phyloP scores from a whole-genome alignment of 2,797 vertebrate species.

The Eulemur coronatus region DNA sequence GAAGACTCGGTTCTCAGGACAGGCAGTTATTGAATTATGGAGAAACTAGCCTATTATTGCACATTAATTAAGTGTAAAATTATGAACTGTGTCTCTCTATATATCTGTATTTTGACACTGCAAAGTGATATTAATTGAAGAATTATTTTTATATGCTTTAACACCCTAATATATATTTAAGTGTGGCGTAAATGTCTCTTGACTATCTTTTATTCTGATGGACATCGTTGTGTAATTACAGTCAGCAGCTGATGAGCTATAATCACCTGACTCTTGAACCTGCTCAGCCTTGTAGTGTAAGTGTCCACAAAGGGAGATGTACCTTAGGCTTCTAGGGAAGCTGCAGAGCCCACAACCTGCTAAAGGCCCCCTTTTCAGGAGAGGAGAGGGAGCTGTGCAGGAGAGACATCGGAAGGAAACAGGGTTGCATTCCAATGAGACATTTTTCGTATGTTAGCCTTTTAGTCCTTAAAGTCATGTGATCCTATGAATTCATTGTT shows the following conservation, averaged over 20 bases:
- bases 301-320: neutral
- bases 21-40: neutral
- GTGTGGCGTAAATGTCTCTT: neutral
- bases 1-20: neutral
- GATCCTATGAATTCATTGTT: neutral
- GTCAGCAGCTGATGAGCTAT: neutral
- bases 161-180: slow-evolving; percentile 8
- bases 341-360: neutral
- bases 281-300: neutral
- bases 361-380: neutral
- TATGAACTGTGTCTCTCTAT: slow-evolving; percentile 12
- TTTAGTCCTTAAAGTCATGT: neutral
- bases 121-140: neutral
- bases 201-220: slow-evolving; percentile 3
- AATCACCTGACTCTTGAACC: neutral
- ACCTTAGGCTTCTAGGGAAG: neutral
- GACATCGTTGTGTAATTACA: neutral
- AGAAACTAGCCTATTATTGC: slow-evolving; percentile 13
- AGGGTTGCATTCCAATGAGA: neutral
- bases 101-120: neutral
- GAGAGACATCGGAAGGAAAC: neutral
- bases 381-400: neutral
- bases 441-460: neutral
- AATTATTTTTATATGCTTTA: slow-evolving; percentile 60
- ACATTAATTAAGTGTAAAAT: slow-evolving; percentile 64